Evolutionary conservation across 2,797 vertebrate species (phyloP).

Genomic region (Tauraco hartlaubi): DNA sequence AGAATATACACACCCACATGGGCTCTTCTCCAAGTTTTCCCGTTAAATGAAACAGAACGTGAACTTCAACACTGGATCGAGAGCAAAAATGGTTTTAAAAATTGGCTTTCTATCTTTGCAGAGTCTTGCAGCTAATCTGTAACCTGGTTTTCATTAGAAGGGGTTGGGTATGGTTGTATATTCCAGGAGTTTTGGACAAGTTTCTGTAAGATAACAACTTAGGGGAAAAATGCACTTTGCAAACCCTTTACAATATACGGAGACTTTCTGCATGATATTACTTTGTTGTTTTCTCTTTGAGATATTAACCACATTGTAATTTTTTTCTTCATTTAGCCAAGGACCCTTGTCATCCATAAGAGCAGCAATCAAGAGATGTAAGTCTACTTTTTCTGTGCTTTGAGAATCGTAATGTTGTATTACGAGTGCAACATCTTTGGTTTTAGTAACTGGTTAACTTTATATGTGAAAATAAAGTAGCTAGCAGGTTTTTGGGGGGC

Average conservation of each 20-base stretch:
- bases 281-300: not conserved
- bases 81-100: not conserved
- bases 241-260: not conserved
- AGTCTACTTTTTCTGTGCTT: constrained; percentile 77
- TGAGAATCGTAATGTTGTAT: not conserved
- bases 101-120: not conserved
- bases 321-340: constrained; percentile 83
- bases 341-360: constrained; percentile 91
- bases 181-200: not conserved
- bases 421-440: not conserved
- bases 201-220: constrained; percentile 13
- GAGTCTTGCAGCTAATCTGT: not conserved
- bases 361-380: constrained; percentile 95
- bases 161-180: not conserved
- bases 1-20: not conserved
- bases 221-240: not conserved
- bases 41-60: not conserved
- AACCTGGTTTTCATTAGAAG: constrained; percentile 42
- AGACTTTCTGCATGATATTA: not conserved
- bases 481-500: not conserved
- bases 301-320: constrained; percentile 38
- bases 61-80: not conserved
- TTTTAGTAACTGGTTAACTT: constrained; percentile 30
- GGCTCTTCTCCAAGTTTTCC: not conserved
- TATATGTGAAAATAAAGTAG: constrained; percentile 3